A percentile compares a stretch with the other conserved stretches of the same genome.
These are phyloP conservation scores for Idaea straminata DNA, from an alignment of 2,888 invertebrate species.

Conservation along the genomic window DNA sequence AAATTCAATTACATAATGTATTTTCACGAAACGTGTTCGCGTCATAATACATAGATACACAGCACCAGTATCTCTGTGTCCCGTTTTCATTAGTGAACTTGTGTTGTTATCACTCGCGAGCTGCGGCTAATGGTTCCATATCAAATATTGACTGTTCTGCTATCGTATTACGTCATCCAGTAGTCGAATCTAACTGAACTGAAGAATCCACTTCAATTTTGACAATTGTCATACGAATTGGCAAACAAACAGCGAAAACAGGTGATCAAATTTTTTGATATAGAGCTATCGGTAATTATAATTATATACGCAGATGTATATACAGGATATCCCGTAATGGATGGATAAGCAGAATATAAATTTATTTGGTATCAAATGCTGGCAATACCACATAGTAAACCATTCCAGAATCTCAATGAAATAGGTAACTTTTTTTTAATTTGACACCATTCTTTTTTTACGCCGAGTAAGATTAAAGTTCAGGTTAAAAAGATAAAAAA, in stretches of 20 bases:
- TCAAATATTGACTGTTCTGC: constrained; percentile 74
- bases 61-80: constrained; percentile 44
- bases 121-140: constrained; percentile 63
- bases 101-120: constrained; percentile 56
- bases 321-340: too few relatives aligned
- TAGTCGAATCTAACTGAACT: constrained; percentile 31
- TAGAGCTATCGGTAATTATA: too few relatives aligned
- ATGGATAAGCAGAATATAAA: too few relatives aligned
- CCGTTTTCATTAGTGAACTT: constrained; percentile 71
- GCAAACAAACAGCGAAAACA: constrained; percentile 29
- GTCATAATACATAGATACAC: background rate
- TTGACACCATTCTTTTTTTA: too few relatives aligned
- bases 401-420: too few relatives aligned
- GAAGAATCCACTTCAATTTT: constrained; percentile 34
- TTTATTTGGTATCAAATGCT: too few relatives aligned
- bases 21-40: background rate
- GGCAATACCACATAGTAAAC: too few relatives aligned
- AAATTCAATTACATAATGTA: background rate
- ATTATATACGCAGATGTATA: too few relatives aligned
- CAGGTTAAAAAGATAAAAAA: too few relatives aligned
- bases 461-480: too few relatives aligned
- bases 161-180: constrained; percentile 70
- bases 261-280: background rate
- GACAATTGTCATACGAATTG: constrained; percentile 34
- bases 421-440: too few relatives aligned